Base-by-base conservation (phyloP, 1,140 invertebrate species). In the Parasteatoda tepidariorum region DNA sequence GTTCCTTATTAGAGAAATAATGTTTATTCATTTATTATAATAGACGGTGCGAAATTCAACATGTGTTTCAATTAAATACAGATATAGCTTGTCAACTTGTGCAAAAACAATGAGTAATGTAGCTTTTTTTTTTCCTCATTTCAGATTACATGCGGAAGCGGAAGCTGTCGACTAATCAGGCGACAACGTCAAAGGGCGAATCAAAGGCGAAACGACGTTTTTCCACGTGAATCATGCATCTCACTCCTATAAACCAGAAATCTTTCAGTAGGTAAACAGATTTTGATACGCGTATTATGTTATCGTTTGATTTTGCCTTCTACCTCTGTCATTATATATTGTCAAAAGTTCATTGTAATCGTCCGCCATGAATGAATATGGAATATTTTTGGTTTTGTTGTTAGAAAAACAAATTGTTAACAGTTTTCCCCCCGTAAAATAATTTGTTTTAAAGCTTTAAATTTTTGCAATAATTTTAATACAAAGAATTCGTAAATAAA, bases 71-170 rank as follows among this genome's bases (percentile, higher is more conserved):
- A 48, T 48, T 48, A 48, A 48, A 13, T 48, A 48, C 18, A 48
- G 18, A 48, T n/a, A n/a, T 48, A 18, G 18, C 38, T 48, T 48
- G 38, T 48, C n/a, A n/a, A n/a, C n/a, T n/a, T n/a, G n/a, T 30
- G 28, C 2, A 31, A 31, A 24, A 64, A 28, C 18, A n/a, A 55
- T 71, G 68, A 71, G n/a, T 71, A 71, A 71, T 57, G 38, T 38
- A 13, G 54, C 11, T 31, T 68, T 48, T 26, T 34, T 68, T 55
- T 57, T 71, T 71, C 55, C 68, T 26, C 48, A 34, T 48, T 61
- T 61, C 55, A 76, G 74, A 76, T 64, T 76, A 62, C 34, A 76
- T 76, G 74, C 57, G 74, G 74, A 76, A 76, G 61, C 57, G 74
- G 55, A 76, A 76, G 61, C 34, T 64, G 22, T 76, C 74, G 28